Conservation (phyloP, 2,113 vertebrate species). For the Mustela lutreola region DNA sequence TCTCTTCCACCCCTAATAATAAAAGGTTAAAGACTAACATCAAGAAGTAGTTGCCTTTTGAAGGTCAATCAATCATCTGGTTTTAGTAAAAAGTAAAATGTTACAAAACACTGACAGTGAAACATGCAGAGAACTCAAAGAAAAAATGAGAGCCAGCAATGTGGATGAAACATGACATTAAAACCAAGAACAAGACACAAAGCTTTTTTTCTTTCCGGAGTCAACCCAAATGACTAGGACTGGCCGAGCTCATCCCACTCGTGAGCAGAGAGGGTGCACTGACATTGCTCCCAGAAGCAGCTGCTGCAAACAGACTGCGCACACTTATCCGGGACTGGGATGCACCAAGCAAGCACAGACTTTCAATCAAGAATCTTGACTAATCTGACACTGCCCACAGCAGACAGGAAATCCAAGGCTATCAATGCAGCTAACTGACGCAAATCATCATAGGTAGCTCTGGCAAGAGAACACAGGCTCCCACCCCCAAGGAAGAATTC, state of each 20-base stretch:
- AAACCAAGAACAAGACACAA: conserved; percentile 56
- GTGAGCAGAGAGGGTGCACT: neutral
- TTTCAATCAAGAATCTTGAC: neutral
- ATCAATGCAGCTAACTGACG: neutral
- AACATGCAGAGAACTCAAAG: neutral
- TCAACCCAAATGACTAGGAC: neutral
- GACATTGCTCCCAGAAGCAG: neutral
- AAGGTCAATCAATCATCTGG: conserved; percentile 60
- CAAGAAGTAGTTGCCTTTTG: neutral
- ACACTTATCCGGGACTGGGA: neutral
- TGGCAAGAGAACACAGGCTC: neutral
- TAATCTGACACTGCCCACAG: neutral
- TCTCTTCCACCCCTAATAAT: neutral
- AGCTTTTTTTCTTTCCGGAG: conserved; percentile 25
- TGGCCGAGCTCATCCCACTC: neutral
- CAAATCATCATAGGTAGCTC: neutral
- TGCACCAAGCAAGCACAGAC: neutral
- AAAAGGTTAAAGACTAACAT: conserved; percentile 50
- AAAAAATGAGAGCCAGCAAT: conserved; percentile 6
- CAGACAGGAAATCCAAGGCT: conserved; percentile 30
- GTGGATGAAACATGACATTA: conserved; percentile 20
- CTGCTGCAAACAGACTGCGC: neutral
- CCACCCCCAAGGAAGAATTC: neutral
- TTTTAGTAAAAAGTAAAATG: conserved; percentile 58
- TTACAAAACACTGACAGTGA: conserved; percentile 34